phyloP scores from a whole-genome alignment of 2,113 vertebrate species.

The Cebidichthys violaceus region DNA sequence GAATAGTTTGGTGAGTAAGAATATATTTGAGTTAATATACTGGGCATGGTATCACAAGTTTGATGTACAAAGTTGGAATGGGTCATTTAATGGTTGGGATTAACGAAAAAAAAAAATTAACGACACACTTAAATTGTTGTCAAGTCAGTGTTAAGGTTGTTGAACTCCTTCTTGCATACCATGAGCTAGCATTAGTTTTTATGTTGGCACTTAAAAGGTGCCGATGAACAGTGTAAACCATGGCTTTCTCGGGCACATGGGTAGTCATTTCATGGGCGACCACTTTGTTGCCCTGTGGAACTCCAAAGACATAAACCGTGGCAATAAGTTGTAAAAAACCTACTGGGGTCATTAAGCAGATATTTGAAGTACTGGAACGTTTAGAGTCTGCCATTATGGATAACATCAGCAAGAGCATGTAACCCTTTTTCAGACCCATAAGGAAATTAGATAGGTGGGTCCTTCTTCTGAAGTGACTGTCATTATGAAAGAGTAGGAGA shows the following conservation, averaged over 20 bases:
- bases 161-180: not conserved
- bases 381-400: constrained; percentile 18
- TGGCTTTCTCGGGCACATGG: not conserved
- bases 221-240: constrained; percentile 18
- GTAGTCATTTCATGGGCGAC: constrained; percentile 47
- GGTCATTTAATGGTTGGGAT: constrained; percentile 18
- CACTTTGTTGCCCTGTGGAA: constrained; percentile 44
- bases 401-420: constrained; percentile 23
- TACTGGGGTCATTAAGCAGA: constrained; percentile 29
- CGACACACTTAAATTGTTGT: constrained; percentile 23
- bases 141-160: constrained; percentile 6
- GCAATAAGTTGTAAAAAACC: constrained; percentile 22
- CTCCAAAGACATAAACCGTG: constrained; percentile 39
- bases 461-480: not conserved
- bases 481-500: not conserved
- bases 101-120: not conserved
- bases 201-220: constrained; percentile 36
- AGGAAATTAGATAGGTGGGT: not conserved
- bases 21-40: not conserved
- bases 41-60: not conserved
- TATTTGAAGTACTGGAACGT: constrained; percentile 21
- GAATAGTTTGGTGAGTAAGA: not conserved
- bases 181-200: constrained; percentile 25
- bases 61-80: constrained; percentile 3
- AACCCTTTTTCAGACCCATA: not conserved